Evolutionary conservation across 2,113 vertebrate genomes (phyloP).

Genomic region (Isurus oxyrinchus): DNA sequence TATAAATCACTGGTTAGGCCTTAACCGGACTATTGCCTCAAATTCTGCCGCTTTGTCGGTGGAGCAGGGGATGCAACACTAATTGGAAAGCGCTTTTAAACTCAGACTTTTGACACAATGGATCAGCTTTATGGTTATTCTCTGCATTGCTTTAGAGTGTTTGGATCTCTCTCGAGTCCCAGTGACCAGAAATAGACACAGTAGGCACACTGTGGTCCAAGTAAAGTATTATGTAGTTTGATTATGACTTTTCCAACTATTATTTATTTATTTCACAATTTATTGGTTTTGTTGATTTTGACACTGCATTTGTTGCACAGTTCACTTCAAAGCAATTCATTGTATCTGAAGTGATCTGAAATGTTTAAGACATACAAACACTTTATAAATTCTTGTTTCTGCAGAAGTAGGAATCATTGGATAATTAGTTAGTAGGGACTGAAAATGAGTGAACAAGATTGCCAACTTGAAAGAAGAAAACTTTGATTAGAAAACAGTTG

Average conservation of each 20-base stretch:
- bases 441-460: background rate
- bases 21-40: background rate
- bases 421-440: background rate
- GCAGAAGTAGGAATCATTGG: background rate
- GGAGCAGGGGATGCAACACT: background rate
- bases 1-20: background rate
- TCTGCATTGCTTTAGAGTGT: background rate
- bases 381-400: background rate
- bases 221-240: background rate
- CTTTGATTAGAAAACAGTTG: background rate
- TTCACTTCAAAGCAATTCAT: background rate
- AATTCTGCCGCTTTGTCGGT: background rate
- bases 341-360: background rate
- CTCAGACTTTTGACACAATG: background rate
- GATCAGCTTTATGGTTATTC: background rate
- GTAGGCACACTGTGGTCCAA: background rate
- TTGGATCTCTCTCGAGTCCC: background rate
- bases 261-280: background rate
- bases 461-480: background rate
- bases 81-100: no score
- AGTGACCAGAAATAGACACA: background rate
- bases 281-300: background rate
- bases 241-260: background rate
- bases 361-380: background rate
- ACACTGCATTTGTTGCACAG: background rate